Evolutionary conservation across 1,140 invertebrate genomes (phyloP), one percentile per base, ranked within the genome.

Genomic region (Gryllus bimaculatus): DNA sequence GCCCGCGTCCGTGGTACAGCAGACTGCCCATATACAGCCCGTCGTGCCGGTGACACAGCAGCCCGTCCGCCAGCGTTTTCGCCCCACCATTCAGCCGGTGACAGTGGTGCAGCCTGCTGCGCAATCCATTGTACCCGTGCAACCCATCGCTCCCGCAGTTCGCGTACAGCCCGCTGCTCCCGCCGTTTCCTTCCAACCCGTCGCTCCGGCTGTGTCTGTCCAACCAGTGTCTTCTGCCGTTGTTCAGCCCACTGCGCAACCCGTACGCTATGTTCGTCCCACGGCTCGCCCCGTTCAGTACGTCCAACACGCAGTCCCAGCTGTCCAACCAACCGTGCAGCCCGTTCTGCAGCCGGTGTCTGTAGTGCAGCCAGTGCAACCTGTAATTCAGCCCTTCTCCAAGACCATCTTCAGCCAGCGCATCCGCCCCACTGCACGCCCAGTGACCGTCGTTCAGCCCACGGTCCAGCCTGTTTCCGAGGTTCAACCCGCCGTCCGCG

Each of bases 191-290:
- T 10, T 39, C n/a, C 73, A 49, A 49, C 78, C 15, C n/a, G 76
- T 77, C 47, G 21, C 47, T 6, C 77, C 18, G 49, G 18, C 77
- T 49, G 77, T 78, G 4, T 10, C n/a, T 78, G 12, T 74, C 20
- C 66, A 79, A 75, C 18, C 78, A 47, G 78, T 79, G 13, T 2
- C 54, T 39, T 3, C 21, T 20, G 15, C n/a, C 48, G 13, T 47
- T 78, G 78, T 79, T 8, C 74, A 79, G 47, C 73, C 78, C 8
- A 66, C 8, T n/a, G 47, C 8, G 7, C n/a, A 47, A 48, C 77
- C 77, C 20, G 10, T 73, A 6, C 26, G 26, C 26, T 39, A 39
- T 39, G 5, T 39, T 39, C 26, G 26, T 4, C 73, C 73, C 15
- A 20, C 15, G 74, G 21, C 26, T 39, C 26, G 26, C 5, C 54